Percentiles rank a stretch among this genome's conserved stretches.
Evolutionary conservation across 2,797 vertebrate species (phyloP).

Genomic region (Malurus splendens): DNA sequence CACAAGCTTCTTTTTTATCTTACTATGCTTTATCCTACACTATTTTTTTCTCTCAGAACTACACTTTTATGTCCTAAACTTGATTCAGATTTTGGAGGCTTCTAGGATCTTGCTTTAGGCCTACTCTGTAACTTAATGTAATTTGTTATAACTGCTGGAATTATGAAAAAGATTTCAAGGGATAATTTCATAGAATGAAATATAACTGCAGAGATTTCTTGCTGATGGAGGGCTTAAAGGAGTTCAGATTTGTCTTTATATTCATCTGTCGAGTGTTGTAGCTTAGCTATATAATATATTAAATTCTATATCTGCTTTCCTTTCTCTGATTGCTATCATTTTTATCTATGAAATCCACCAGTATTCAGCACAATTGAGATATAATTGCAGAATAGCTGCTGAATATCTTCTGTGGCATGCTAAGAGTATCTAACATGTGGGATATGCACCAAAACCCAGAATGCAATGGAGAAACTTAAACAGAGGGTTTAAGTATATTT

Average conservation of each 20-base stretch:
- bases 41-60: neutral
- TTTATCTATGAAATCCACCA: neutral
- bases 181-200: neutral
- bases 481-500: no score
- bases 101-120: neutral
- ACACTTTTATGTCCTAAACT: conserved; percentile 27
- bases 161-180: conserved; percentile 24
- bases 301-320: neutral
- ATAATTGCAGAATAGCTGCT: neutral
- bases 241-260: conserved; percentile 16
- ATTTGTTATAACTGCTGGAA: conserved; percentile 10
- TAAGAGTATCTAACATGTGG: neutral
- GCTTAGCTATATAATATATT: neutral
- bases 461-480: neutral
- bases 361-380: neutral
- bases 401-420: neutral
- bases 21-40: neutral
- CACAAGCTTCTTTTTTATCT: neutral
- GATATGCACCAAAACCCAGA: neutral
- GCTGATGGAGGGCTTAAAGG: neutral
- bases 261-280: neutral
- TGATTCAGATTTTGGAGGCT: neutral
- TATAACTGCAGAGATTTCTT: conserved; percentile 1
- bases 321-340: neutral
- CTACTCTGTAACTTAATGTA: neutral